A percentile compares a stretch with the other conserved stretches of the same genome.
phyloP scores from a whole-genome alignment of 2,797 vertebrate genomes.

The Neoniphon sammara region DNA sequence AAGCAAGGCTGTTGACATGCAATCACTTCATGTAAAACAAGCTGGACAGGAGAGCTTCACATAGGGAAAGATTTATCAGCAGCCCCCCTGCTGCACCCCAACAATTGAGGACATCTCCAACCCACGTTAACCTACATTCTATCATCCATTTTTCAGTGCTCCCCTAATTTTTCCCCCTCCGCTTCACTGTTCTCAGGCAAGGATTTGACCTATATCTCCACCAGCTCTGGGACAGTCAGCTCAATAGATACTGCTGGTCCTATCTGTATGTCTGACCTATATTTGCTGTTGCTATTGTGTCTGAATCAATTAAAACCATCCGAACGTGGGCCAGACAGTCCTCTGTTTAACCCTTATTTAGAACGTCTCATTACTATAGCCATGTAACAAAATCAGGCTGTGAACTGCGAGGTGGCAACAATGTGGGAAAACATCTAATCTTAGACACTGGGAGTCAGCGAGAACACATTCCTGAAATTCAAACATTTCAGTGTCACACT shows the following conservation, averaged over 20 bases:
- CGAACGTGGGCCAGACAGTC: neutral
- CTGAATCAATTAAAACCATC: constrained; percentile 11
- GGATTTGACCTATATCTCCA: constrained; percentile 64
- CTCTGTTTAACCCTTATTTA: neutral
- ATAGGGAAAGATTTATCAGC: neutral
- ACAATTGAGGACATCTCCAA: neutral
- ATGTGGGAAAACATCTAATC: neutral
- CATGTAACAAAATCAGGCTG: too few relatives aligned
- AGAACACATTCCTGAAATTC: neutral
- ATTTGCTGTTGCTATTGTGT: constrained; percentile 49
- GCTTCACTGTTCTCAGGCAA: neutral
- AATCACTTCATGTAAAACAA: neutral
- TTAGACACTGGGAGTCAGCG: neutral
- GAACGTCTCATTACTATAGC: neutral
- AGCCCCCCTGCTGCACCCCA: neutral
- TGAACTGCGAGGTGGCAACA: neutral
- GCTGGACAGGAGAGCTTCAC: neutral
- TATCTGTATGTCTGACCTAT: constrained; percentile 69
- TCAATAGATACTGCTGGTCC: constrained; percentile 32
- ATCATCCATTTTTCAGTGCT: constrained; percentile 54
- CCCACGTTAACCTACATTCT: constrained; percentile 1
- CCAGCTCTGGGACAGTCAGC: constrained; percentile 42
- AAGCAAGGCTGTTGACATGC: neutral
- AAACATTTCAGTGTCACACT: neutral
- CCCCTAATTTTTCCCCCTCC: neutral